A percentile compares a stretch with the other conserved stretches of the same genome.
phyloP scores from a whole-genome alignment of 2,888 invertebrate species.

The Asteroscopus sphinx region DNA sequence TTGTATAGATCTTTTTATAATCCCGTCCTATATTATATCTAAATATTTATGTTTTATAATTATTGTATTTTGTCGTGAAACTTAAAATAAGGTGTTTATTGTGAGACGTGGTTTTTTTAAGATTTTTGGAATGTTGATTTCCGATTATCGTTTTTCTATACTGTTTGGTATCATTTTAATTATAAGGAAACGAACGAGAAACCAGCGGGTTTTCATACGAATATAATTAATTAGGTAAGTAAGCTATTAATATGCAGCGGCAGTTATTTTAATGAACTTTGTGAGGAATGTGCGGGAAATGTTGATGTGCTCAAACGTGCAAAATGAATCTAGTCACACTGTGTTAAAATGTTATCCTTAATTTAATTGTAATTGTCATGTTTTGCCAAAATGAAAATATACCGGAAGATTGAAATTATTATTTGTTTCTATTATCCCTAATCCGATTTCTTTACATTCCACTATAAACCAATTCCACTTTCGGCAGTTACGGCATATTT shows the following conservation, averaged over 20 bases:
- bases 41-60: slow-evolving; percentile 23
- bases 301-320: slow-evolving; percentile 70
- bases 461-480: no score
- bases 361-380: slow-evolving; percentile 63
- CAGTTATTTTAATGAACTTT: slow-evolving; percentile 60
- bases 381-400: slow-evolving; percentile 62
- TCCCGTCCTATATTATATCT: slow-evolving; percentile 22
- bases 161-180: slow-evolving; percentile 75
- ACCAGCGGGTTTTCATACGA: slow-evolving; percentile 59
- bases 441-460: background rate
- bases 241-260: slow-evolving; percentile 53
- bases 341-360: slow-evolving; percentile 52
- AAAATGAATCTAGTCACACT: slow-evolving; percentile 81
- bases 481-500: no score
- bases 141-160: slow-evolving; percentile 60
- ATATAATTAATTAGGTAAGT: slow-evolving; percentile 21
- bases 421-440: background rate
- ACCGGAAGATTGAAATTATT: slow-evolving; percentile 26
- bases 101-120: slow-evolving; percentile 30
- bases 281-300: slow-evolving; percentile 68
- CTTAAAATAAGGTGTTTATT: slow-evolving; percentile 38
- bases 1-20: slow-evolving; percentile 35
- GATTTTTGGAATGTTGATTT: slow-evolving; percentile 71
- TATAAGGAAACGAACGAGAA: slow-evolving; percentile 69
- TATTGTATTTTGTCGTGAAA: slow-evolving; percentile 28